Evolutionary conservation across 2,113 vertebrate genomes (phyloP), one percentile per base, ranked within the genome.

Genomic region (Xenopus laevis): DNA sequence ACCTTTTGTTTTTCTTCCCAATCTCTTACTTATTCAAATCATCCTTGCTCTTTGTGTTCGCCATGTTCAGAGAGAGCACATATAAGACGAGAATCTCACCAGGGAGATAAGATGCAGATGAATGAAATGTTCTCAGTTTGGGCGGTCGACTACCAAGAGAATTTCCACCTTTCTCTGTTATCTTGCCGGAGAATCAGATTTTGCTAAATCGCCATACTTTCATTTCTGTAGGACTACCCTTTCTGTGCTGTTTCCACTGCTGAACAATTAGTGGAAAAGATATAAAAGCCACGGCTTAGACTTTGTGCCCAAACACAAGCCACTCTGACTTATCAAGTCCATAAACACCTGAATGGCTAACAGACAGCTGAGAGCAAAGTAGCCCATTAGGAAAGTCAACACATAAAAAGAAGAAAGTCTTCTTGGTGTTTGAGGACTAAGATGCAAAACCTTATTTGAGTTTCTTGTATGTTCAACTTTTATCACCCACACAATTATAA

Each of bases 81-180:
- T 67, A 40, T 33, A 69, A 76, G 74, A 70, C 27, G 53, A 45
- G 59, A 13, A 13, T 63, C 52, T 45, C 74, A 64, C 59, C 74
- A 64, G 74, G 74, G 74, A 77, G 59, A 53, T 46, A 17, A 70
- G 40, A 21, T 20, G 59, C n/a, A 70, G 74, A 77, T 70, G 47
- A 77, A 77, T 63, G 64, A 57, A 77, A 70, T 70, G 59, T 70
- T 69, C 67, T 57, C 21, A 69, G 59, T 65, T 57, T 16, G 27
- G 16, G 17, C 30, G 30, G 46, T 55, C 13, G 44, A n/a, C 18
- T 46, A 60, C 20, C 66, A 23, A n/a, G 60, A 70, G 67, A 46
- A 77, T 76, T 21, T 44, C 4, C 68, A 15, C 59, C 66, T 18
- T 50, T 23, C 73, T 46, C 45, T 23, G 20, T 44, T 60, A 60